Percentiles rank a stretch among this genome's conserved stretches.
Evolutionary conservation across 1,140 invertebrate species (phyloP).

Genomic region (Solenopsis fugax): DNA sequence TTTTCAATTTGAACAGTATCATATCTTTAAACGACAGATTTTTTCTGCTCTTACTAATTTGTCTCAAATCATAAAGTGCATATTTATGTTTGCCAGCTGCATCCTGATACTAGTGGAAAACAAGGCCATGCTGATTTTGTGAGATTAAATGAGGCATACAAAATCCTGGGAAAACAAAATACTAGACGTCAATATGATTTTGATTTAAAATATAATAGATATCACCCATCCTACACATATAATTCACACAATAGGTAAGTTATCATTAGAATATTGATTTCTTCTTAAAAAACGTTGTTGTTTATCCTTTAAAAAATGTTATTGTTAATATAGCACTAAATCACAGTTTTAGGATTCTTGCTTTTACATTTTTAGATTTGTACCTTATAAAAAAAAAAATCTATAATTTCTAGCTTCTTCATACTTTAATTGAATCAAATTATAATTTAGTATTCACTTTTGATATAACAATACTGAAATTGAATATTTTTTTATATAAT

Average conservation of each 20-base stretch:
- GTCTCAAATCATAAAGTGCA: conserved; percentile 27
- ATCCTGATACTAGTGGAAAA: conserved; percentile 85
- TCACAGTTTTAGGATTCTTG: not conserved
- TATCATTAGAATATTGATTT: not conserved
- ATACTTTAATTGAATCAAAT: not conserved
- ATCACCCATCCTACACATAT: not conserved
- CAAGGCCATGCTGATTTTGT: conserved; percentile 86
- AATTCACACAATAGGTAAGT: not conserved
- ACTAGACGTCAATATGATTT: conserved; percentile 72
- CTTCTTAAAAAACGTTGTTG: not conserved
- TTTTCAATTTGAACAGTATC: conserved; percentile 4
- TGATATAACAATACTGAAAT: not conserved
- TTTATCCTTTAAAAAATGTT: not conserved
- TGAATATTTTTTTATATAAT: not conserved
- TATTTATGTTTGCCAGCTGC: conserved; percentile 79
- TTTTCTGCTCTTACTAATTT: not conserved
- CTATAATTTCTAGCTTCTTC: not conserved
- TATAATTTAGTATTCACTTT: not conserved
- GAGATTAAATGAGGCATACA: conserved; percentile 87
- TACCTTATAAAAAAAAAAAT: not conserved
- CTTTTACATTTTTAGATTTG: not conserved
- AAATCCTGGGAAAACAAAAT: conserved; percentile 83
- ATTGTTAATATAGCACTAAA: not conserved
- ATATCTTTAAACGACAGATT: not conserved
- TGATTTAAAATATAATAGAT: conserved; percentile 58